Evolutionary conservation across 2,113 vertebrate species (phyloP), one percentile per base, ranked within the genome.

Genomic region (Corydoras sp.): DNA sequence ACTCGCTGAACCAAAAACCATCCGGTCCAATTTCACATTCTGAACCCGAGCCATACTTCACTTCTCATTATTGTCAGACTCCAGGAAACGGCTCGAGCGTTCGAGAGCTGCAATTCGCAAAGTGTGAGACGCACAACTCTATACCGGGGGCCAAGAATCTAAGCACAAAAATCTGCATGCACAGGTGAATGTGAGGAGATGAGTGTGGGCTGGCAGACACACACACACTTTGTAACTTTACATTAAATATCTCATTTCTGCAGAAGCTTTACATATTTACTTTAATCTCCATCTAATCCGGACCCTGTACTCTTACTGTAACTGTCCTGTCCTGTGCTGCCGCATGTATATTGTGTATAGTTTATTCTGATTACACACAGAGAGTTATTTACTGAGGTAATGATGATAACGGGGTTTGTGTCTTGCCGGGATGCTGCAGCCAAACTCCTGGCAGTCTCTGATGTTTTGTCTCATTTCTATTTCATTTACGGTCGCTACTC

Each of bases 1-100:
- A 58, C 70, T 72, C 43, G 64, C 48, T 79, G 79, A 81, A 77
- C 73, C 70, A 54, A 75, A 73, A 43, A 32, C 14, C 60, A 67
- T 29, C 32, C n/a, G 10, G 61, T 43, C 49, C 64, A 64, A 68
- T 69, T 59, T 66, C 15, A 62, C n/a, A 56, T n/a, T n/a, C 54
- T 56, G 13, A 56, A n/a, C 54, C 54, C 15, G 13, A 43, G 14
- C 54, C 14, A 12, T 1, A 5, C 54, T n/a, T n/a, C n/a, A 7
- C n/a, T 15, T 73, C 43, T 64, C 10, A 64, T 64, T 64, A 49
- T 18, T 48, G 12, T n/a, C 61, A 18, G 14, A 7, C 31, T 35
- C 31, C 24, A 14, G 5, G n/a, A 56, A 56, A 56, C 51, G 3
- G 54, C 54, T 56, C 13, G 3, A 56, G 54, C 54, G 7, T n/a